phyloP scores from a whole-genome alignment of 2,888 invertebrate species.

The Cryptus armator region DNA sequence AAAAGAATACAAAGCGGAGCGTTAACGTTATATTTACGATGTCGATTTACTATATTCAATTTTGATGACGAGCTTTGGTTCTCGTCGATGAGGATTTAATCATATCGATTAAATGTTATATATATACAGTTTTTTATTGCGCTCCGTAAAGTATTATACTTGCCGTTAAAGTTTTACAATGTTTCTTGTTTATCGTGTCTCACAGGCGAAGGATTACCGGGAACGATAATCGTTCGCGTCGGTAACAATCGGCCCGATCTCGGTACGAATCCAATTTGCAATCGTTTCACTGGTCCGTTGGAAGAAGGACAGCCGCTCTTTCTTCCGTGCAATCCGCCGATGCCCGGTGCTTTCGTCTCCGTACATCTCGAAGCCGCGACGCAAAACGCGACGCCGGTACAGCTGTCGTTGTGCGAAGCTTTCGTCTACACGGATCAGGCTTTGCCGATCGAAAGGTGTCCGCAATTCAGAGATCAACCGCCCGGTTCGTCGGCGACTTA shows the following conservation, averaged over 20 bases:
- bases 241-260: constrained; percentile 97
- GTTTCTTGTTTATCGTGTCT: constrained; percentile 53
- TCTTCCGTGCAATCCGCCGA: constrained; percentile 96
- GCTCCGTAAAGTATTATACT: too few species aligned
- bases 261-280: constrained; percentile 96
- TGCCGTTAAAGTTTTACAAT: too few species aligned
- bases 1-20: background rate
- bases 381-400: constrained; percentile 89
- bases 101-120: too few species aligned
- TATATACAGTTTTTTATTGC: too few species aligned
- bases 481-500: constrained; percentile 97
- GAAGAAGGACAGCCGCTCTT: constrained; percentile 97
- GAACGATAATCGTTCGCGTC: constrained; percentile 95
- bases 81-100: background rate
- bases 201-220: constrained; percentile 91
- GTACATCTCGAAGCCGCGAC: constrained; percentile 93
- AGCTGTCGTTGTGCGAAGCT: constrained; percentile 96
- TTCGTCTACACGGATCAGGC: constrained; percentile 97
- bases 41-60: constrained; percentile 6
- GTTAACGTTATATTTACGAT: background rate
- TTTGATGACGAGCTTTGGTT: background rate
- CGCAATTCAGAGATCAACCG: constrained; percentile 96
- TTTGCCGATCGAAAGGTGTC: constrained; percentile 95
- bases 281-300: constrained; percentile 93
- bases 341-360: constrained; percentile 97